Percentiles rank a stretch among this genome's conserved stretches.
Conservation (phyloP, 2,797 vertebrate genomes). For the Hypotaenidia okinawae region DNA sequence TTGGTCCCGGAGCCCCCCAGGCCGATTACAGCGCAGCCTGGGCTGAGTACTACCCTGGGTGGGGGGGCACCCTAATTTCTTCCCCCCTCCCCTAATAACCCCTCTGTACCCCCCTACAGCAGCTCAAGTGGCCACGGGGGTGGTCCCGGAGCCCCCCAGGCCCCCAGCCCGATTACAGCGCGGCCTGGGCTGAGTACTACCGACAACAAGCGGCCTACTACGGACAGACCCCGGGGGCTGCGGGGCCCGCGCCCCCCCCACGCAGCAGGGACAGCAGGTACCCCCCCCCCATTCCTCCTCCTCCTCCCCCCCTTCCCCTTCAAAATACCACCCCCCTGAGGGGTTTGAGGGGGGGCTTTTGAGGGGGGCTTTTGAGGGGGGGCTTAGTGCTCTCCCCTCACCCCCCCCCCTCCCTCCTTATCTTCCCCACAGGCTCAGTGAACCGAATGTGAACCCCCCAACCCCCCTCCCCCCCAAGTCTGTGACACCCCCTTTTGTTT, state of each 20-base stretch:
- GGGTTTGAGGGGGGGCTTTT: no score
- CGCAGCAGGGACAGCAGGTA: constrained; percentile 84
- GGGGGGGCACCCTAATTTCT: no score
- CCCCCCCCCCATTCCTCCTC: not conserved
- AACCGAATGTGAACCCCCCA: constrained; percentile 78
- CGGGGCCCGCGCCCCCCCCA: constrained; percentile 76
- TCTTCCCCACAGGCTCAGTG: constrained; percentile 70
- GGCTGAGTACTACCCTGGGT: no score
- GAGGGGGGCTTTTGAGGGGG: no score
- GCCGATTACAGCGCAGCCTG: no score
- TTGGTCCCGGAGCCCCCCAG: no score
- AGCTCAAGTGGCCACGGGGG: constrained; percentile 73
- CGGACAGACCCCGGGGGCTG: constrained; percentile 78
- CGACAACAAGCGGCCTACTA: constrained; percentile 87
- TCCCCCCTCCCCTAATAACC: not conserved
- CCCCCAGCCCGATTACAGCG: constrained; percentile 91
- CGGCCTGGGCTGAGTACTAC: constrained; percentile 95
- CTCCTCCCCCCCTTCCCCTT: no score
- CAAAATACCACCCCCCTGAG: no score
- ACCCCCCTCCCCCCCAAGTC: no score
- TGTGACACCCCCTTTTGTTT: no score
- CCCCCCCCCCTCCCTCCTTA: constrained; percentile 48
- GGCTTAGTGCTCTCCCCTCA: no score
- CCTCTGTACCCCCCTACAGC: not conserved
- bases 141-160: constrained; percentile 73